Percentiles rank a stretch among this genome's conserved stretches.
phyloP scores from a whole-genome alignment of 2,797 vertebrate species.

The Eulemur rubriventer region DNA sequence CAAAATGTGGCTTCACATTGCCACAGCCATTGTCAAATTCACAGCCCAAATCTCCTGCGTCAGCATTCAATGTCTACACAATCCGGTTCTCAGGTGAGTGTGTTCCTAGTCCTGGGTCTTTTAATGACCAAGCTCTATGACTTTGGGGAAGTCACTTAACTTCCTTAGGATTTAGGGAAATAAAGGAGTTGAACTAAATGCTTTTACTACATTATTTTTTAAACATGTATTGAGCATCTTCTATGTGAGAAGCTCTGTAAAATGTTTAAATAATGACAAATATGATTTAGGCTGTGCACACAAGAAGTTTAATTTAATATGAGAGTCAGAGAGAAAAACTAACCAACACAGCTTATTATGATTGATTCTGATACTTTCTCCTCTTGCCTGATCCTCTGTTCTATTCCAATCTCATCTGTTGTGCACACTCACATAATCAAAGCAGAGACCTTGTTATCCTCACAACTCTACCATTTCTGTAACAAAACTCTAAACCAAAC shows the following conservation, averaged over 20 bases:
- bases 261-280: not conserved
- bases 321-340: not conserved
- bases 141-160: not conserved
- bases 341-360: not conserved
- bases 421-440: not conserved
- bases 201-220: not conserved
- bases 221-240: not conserved
- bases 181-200: not conserved
- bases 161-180: not conserved
- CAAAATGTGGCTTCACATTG: not conserved
- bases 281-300: not conserved
- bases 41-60: not conserved
- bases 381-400: not conserved
- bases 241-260: not conserved
- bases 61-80: fast-evolving
- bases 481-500: not conserved
- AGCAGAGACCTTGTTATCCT: not conserved
- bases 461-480: not conserved
- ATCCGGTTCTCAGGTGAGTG: not conserved
- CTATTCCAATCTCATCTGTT: not conserved
- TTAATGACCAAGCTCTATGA: no score
- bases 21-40: not conserved
- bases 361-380: no score
- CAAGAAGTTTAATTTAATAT: not conserved
- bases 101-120: not conserved